Conservation (phyloP, 64 coral and sea anemone species). For the Orbicella faveolata region DNA sequence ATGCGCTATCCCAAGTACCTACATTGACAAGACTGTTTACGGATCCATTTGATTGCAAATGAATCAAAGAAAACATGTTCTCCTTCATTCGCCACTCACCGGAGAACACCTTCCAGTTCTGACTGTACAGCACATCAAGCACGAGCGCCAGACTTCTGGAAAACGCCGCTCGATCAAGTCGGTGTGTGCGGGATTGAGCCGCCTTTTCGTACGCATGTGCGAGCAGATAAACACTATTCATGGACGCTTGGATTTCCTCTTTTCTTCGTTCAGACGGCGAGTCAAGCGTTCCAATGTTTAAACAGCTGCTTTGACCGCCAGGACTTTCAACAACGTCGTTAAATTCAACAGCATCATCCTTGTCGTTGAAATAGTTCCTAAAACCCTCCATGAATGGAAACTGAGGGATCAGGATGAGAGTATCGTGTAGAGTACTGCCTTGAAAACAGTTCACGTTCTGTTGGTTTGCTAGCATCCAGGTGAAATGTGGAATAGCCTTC, state of each 20-base stretch:
- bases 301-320: not conserved
- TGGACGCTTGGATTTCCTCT: constrained; percentile 55
- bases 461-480: constrained; percentile 1
- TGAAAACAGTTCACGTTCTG: not conserved
- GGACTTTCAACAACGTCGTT: not conserved
- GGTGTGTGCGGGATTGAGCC: not conserved
- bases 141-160: constrained; percentile 24
- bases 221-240: constrained; percentile 62
- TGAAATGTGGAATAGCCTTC: not conserved
- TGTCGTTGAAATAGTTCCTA: constrained; percentile 2
- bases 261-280: not conserved
- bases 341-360: not conserved
- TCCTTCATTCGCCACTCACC: constrained; percentile 43
- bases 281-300: not conserved
- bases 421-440: not conserved
- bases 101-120: constrained; percentile 26
- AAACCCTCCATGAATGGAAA: constrained; percentile 46
- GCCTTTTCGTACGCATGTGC: constrained; percentile 50
- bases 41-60: constrained; percentile 27
- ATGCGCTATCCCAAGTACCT: constrained; percentile 73
- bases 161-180: not conserved
- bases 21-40: constrained; percentile 12
- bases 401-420: not conserved
- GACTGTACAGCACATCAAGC: not conserved
- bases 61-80: constrained; percentile 77